These are phyloP conservation scores for Sisyra terminalis DNA, from an alignment of 2,888 invertebrate species.

Conservation along the genomic window DNA sequence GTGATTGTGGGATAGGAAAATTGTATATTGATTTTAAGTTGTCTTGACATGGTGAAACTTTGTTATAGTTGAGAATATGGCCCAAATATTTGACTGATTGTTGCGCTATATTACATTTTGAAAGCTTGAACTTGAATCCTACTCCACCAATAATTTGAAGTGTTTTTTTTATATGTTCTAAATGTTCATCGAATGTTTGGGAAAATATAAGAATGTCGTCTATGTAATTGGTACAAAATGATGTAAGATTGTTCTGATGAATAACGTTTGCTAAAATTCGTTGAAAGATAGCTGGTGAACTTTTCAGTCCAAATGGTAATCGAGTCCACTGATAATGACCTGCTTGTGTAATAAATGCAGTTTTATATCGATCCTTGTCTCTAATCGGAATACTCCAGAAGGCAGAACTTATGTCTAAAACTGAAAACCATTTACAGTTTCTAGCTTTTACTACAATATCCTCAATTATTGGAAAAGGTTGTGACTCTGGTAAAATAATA, in stretches of 20 bases:
- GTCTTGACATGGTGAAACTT: slow-evolving; percentile 6
- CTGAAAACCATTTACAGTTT: too few relatives aligned
- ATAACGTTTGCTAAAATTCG: slow-evolving; percentile 12
- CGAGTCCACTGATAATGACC: slow-evolving; percentile 15
- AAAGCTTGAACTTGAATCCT: slow-evolving; percentile 8
- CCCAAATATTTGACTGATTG: slow-evolving; percentile 8
- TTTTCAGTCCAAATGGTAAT: too few relatives aligned
- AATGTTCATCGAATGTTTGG: slow-evolving; percentile 11
- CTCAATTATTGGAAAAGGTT: too few relatives aligned
- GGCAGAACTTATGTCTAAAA: too few relatives aligned
- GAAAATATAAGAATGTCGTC: slow-evolving; percentile 14
- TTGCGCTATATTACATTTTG: slow-evolving; percentile 8
- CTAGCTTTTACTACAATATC: too few relatives aligned
- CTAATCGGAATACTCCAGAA: too few relatives aligned
- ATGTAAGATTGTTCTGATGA: slow-evolving; percentile 10
- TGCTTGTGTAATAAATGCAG: slow-evolving; percentile 14
- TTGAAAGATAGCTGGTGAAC: too few relatives aligned
- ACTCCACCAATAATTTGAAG: not conserved
- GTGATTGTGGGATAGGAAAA: too few relatives aligned
- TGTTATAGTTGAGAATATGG: slow-evolving; percentile 4
- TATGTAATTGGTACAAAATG: slow-evolving; percentile 13
- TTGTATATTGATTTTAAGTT: slow-evolving; percentile 8
- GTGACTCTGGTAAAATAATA: too few relatives aligned
- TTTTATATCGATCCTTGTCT: too few relatives aligned
- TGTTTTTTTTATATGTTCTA: slow-evolving; percentile 9